Base-by-base conservation (phyloP, 2,113 vertebrate species). In the Amphiprion ocellaris region DNA sequence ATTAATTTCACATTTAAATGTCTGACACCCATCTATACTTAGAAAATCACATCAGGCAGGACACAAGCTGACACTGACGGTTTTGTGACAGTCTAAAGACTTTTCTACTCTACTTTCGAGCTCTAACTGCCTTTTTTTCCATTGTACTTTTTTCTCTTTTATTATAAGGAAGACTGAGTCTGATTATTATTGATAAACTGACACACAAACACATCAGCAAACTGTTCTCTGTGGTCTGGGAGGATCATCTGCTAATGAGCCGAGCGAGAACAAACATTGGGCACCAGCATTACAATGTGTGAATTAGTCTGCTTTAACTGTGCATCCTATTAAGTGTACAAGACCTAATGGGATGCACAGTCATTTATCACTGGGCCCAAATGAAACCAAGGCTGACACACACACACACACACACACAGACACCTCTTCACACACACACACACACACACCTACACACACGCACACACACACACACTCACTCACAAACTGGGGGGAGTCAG, bases 331-430 rank as follows among this genome's bases (percentile, higher is more conserved):
- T 53, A 76, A 58, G 63, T 58, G 2, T 70, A 37, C 17, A 86
- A 12, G 7, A 62, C 41, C 16, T 79, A 56, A 86, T 84, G 17
- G 17, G 69, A 78, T 72, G 68, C 75, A 16, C 53, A 74, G 72
- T 79, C 66, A 82, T 86, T 62, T 65, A 76, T 84, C 75, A 75
- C 41, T 55, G 56, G 24, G 17, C 12, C 41, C 52, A 73, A 19
- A 12, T 59, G 14, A 71, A 19, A 65, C 28, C 19, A 1, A 28
- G 50, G 10, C 15, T 16, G 7, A 52, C 30, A 53, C 68, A 28
- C 64, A 41, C 49, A 41, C 30, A 41, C 66, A 24, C 15, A 28
- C 55, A 37, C 30, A 37, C 60, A 41, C 28, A 70, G 69, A 84
- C 63, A 68, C 30, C 1, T 3, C 1, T 3, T 2, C 24, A 26